Base-by-base conservation (phyloP, 2,888 invertebrate species). In the Serripes groenlandicus region DNA sequence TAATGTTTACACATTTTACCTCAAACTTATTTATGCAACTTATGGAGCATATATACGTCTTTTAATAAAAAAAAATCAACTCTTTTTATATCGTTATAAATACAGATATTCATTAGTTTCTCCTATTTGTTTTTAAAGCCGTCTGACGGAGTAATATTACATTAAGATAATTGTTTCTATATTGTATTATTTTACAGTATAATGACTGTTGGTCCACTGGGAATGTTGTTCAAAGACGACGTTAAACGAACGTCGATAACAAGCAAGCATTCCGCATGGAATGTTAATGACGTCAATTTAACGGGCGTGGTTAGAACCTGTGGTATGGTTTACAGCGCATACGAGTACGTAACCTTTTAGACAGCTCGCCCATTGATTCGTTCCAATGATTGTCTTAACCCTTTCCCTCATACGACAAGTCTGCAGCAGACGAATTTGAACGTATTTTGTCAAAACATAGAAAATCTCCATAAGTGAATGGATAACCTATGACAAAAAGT, bases 281-380 rank as follows among this genome's bases (percentile, higher is more conserved):
- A 35, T 4, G 42, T 77, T 11, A 54, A 23, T 7, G 34, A 58
- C 23, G 68, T 28, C 34, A 64, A 54, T 69, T 64, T 60, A 26
- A 69, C 62, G 1, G 76, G 81, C 26, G 52, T 81, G 11, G 75
- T 72, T 28, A 71, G 69, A 37, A 62, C 70, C 1, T 81, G 81
- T 77, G 76, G 69, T 18, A 77, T 81, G 77, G 60, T 70, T 9
- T 81, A 81, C 64, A 77, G 37, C 60, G 21, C 15, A 2, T 15
- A 30, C 21, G 60, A 69, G 76, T 77, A 77, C 11, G 21, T n/a
- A 30, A 11, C 2, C 34, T 23, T 7, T 21, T 7, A 34, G 21
- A 18, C 3, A 21, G 32, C 1, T 3, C 32, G 18, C 18, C 18
- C 1, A 11, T 26, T 4, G 23, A n/a, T 56, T 56, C n/a, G n/a